Evolutionary conservation across 2,113 vertebrate genomes (phyloP).

Genomic region (Callorhinus ursinus): DNA sequence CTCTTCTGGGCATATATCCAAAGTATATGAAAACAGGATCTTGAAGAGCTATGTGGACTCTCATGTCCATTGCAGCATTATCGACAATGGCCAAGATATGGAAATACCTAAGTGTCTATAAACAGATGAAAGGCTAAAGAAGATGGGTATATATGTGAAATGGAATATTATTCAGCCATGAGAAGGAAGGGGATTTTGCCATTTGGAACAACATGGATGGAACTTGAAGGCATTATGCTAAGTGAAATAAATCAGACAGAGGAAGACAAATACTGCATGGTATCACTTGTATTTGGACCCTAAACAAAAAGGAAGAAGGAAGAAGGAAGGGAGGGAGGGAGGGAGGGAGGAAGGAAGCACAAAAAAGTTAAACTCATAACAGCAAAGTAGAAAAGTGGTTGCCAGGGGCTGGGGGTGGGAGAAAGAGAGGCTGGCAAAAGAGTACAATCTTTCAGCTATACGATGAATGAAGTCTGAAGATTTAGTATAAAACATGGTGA

Average conservation of each 20-base stretch:
- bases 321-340: not conserved
- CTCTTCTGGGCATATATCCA: not conserved
- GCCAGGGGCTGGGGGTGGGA: not conserved
- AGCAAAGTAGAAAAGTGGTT: not conserved
- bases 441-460: not conserved
- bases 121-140: not conserved
- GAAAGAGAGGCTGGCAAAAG: not conserved
- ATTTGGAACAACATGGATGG: not conserved
- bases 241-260: not conserved
- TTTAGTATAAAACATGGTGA: not conserved
- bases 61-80: not conserved
- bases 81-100: not conserved
- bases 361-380: not conserved
- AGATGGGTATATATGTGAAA: not conserved
- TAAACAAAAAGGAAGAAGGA: not conserved
- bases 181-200: not conserved
- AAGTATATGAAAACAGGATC: not conserved
- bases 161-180: not conserved
- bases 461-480: not conserved
- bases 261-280: not conserved
- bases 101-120: not conserved
- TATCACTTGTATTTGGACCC: not conserved
- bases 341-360: not conserved
- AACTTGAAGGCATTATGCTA: not conserved
- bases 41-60: not conserved